These are phyloP conservation scores for Drosophila anomalata DNA, from an alignment of 2,888 invertebrate species.

Conservation along the genomic window DNA sequence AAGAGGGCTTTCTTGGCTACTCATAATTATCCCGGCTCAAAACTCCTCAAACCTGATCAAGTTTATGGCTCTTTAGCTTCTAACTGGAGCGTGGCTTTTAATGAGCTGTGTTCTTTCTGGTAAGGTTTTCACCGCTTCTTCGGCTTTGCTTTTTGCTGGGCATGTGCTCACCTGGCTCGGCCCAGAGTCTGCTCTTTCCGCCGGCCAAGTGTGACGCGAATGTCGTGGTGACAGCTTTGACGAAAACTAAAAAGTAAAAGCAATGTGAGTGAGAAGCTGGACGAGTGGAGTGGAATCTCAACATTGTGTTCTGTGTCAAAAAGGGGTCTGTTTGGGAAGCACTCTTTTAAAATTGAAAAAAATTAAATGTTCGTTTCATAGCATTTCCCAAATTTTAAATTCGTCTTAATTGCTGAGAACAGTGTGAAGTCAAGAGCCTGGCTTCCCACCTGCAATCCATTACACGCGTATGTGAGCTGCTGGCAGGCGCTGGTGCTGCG, in stretches of 20 bases:
- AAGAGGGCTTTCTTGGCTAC: constrained; percentile 17
- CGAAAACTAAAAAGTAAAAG: constrained; percentile 44
- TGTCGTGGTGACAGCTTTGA: constrained; percentile 64
- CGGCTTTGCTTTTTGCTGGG: constrained; percentile 21
- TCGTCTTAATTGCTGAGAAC: background rate
- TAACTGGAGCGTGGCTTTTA: constrained; percentile 65
- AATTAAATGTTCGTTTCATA: background rate
- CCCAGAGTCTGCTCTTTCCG: constrained; percentile 36
- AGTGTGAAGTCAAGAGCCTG: background rate
- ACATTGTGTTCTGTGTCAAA: background rate
- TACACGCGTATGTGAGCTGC: constrained; percentile 52
- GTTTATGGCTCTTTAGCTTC: constrained; percentile 37
- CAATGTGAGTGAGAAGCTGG: no score
- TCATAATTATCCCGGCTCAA: constrained; percentile 33
- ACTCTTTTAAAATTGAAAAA: background rate
- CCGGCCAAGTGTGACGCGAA: constrained; percentile 76
- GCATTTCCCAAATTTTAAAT: background rate
- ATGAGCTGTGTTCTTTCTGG: constrained; percentile 47
- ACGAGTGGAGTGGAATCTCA: constrained; percentile 15
- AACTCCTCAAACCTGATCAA: constrained; percentile 33
- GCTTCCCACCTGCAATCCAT: background rate
- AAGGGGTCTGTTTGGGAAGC: background rate
- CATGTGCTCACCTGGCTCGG: constrained; percentile 38
- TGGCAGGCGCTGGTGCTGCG: constrained; percentile 37
- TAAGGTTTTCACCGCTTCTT: constrained; percentile 24